A percentile compares a stretch with the other conserved stretches of the same genome.
Evolutionary conservation across 2,888 invertebrate species (phyloP).

Genomic region (Phytoseiulus persimilis): DNA sequence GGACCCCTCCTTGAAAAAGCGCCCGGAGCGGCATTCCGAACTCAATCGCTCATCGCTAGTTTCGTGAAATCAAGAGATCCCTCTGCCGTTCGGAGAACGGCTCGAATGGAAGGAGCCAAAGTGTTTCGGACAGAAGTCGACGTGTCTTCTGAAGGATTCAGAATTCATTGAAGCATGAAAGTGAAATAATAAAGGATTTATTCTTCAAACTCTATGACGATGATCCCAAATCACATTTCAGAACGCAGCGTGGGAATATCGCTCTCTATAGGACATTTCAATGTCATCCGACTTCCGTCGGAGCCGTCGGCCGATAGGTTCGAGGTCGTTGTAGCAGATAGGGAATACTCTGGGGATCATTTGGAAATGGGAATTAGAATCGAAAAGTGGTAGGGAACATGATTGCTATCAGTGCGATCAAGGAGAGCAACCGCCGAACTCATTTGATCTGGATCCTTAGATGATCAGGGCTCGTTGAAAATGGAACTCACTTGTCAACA

Average conservation of each 20-base stretch:
- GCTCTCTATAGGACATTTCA: constrained; percentile 66
- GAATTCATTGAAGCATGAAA: not conserved
- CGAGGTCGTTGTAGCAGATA: constrained; percentile 81
- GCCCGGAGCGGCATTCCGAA: too few species aligned
- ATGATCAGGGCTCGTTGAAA: not conserved
- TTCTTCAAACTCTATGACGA: not conserved
- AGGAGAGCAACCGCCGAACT: too few species aligned
- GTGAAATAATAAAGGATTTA: not conserved
- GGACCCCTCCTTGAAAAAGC: too few species aligned
- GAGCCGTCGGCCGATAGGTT: constrained; percentile 67
- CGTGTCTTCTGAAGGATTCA: too few species aligned
- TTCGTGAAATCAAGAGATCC: too few species aligned
- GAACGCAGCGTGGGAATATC: constrained; percentile 58
- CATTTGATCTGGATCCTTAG: too few species aligned
- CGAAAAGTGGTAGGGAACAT: not conserved
- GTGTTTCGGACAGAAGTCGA: too few species aligned
- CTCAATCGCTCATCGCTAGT: too few species aligned
- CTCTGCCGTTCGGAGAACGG: too few species aligned
- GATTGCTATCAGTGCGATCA: too few species aligned
- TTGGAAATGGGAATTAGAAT: not conserved
- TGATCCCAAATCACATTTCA: not conserved
- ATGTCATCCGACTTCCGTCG: constrained; percentile 63
- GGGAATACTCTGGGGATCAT: constrained; percentile 64
- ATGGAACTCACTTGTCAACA: constrained; percentile 56
- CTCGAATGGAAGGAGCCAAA: too few species aligned